Evolutionary conservation across 2,797 vertebrate genomes (phyloP), one percentile per base, ranked within the genome.

Genomic region (Melanotaenia trifasciata): DNA sequence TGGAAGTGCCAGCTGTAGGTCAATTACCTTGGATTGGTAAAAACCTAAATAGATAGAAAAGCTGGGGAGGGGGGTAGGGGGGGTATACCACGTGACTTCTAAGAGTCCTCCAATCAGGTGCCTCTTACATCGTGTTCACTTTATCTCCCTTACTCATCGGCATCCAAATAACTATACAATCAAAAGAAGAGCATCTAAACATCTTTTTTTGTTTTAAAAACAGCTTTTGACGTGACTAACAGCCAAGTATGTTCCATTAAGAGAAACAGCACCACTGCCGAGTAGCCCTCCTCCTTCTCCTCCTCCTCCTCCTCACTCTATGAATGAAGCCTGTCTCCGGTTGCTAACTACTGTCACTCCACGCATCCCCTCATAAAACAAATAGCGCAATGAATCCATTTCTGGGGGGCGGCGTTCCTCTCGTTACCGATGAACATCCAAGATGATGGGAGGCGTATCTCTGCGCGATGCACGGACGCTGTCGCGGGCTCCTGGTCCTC

Each of bases 21-120:
- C 26, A 62, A 67, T 67, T 70, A 61, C 63, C 74, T 78, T 72
- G 75, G 79, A 85, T 78, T 81, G 65, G 73, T 82, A 67, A 73
- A 36, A 86, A 33, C 22, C 24, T 8, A 81, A 77, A 86, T 53
- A 67, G 43, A 70, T 9, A 86, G 71, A 78, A 45, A 73, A 70
- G 83, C 53, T 73, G 73, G 67, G 80, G 80, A 70, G 72, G 62
- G 76, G 76, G 75, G 45, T 30, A 76, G 81, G 70, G 43, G 13
- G 2, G 13, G 72, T 38, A 64, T 79, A 90, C 68, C 95, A 95
- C 93, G 94, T 95, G 94, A 94, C 91, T 79, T 80, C 65, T 38
- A 45, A 3, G 63, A 85, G 68, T 81, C 78, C 74, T 84, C 94
- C 94, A 95, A 95, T 95, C 88, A 84, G 80, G 57, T 80, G 83